Percentiles rank a stretch among this genome's conserved stretches.
Conservation (phyloP, 2,797 vertebrate species). For the Macroramphosus scolopax region DNA sequence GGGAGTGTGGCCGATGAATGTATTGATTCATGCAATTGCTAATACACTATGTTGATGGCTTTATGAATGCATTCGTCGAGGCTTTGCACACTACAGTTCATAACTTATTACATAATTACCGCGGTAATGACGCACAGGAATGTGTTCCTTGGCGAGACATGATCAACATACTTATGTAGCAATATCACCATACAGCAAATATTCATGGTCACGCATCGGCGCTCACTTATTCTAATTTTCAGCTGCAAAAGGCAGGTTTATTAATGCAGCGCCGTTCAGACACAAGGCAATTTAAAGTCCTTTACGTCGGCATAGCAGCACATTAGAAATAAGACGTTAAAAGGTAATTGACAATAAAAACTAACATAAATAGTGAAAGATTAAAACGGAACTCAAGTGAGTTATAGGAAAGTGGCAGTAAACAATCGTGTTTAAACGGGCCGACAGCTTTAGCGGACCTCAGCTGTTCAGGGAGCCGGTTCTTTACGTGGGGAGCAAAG, state of each 20-base stretch:
- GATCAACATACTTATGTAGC: conserved; percentile 1
- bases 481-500: background rate
- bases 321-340: no score
- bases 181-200: background rate
- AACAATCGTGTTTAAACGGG: no score
- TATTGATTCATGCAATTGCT: conserved; percentile 2
- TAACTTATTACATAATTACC: conserved; percentile 10
- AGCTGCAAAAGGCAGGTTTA: background rate
- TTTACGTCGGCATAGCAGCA: no score
- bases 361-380: no score
- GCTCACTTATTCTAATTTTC: background rate
- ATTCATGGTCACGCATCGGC: background rate
- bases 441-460: no score
- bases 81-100: conserved; percentile 7
- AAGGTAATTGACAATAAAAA: background rate
- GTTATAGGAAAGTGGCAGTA: no score
- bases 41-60: conserved; percentile 2
- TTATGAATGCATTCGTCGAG: conserved; percentile 4
- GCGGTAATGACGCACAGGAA: conserved; percentile 1
- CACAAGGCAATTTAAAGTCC: no score
- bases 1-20: conserved; percentile 1
- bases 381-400: no score
- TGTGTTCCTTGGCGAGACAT: background rate
- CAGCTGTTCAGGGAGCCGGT: no score
- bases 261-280: background rate